These are phyloP conservation scores for Psittacula cyanocephala DNA, from an alignment of 2,113 vertebrate species.

Conservation along the genomic window DNA sequence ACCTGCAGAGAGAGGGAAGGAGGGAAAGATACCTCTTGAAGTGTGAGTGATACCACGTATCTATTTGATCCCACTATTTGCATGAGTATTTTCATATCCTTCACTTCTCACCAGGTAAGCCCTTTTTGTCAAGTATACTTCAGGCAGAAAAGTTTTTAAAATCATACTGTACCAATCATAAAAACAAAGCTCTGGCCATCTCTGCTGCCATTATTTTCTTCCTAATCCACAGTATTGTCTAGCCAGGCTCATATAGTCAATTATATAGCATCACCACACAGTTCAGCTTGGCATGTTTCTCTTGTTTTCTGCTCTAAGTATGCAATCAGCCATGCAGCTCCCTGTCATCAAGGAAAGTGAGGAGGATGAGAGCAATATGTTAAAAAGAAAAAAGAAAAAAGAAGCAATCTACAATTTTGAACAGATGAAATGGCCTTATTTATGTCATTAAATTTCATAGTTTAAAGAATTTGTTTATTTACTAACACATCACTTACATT, in stretches of 20 bases:
- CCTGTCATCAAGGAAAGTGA: background rate
- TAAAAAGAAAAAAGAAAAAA: background rate
- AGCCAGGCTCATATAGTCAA: background rate
- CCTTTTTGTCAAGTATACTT: background rate
- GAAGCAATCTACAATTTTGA: background rate
- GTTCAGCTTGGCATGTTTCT: background rate
- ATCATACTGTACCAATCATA: background rate
- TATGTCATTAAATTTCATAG: background rate
- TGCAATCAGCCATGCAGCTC: background rate
- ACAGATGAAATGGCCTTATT: background rate
- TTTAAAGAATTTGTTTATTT: background rate
- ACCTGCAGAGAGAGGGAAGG: conserved; percentile 76
- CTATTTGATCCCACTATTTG: background rate
- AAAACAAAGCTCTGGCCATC: background rate
- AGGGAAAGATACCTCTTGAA: background rate
- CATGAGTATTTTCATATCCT: background rate
- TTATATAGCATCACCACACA: background rate
- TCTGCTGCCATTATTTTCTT: background rate
- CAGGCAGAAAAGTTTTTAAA: background rate
- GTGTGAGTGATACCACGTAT: background rate
- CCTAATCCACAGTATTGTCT: background rate
- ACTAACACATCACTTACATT: background rate
- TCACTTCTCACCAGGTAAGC: background rate
- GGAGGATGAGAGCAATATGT: background rate
- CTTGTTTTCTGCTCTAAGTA: background rate